Evolutionary conservation across 2,113 vertebrate species (phyloP), one percentile per base, ranked within the genome.

Genomic region (Cathartes aura): DNA sequence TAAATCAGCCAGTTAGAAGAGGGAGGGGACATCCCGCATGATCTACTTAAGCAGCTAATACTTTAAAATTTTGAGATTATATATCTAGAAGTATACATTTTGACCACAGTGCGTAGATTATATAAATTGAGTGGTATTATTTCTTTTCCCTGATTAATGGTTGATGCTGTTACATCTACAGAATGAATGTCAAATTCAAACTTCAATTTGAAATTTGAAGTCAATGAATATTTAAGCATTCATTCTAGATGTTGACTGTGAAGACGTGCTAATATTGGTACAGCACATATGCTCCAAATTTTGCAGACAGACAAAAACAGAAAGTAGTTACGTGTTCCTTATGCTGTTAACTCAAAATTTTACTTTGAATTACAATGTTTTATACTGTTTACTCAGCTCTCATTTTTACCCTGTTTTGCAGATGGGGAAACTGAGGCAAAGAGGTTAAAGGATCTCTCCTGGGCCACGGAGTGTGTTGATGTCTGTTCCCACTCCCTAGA

Each of bases 191-290:
- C 85, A 94, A 74, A 85, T 97, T 96, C 92, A 91, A 75, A 90
- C 89, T 91, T 92, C 89, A 93, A 47, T 93, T 94, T 95, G 94
- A 96, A 96, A 97, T 94, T 76, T 92, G 91, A 95, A 96, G 86
- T 97, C 93, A 96, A 82, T 93, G 95, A 97, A 96, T 97, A 96
- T 96, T 96, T 96, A 96, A 97, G 88, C 34, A 75, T 93, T 95
- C 92, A 53, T 97, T 95, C 96, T 96, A 76, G 90, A 93, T 96
- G 94, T 93, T 96, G 83, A 94, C 96, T 96, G 94, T 93, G 84
- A 96, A 95, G 91, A 94, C 75, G n/a, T 88, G 93, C 94, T 96
- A 96, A 94, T 97, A 94, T 93, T 96, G 94, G 94, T 96, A 90
- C 89, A 91, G 79, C 87, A 97, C 85, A 95, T 94, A 91, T 79